These are phyloP conservation scores for Empidonax traillii DNA, from an alignment of 2,113 vertebrate species.

Conservation along the genomic window DNA sequence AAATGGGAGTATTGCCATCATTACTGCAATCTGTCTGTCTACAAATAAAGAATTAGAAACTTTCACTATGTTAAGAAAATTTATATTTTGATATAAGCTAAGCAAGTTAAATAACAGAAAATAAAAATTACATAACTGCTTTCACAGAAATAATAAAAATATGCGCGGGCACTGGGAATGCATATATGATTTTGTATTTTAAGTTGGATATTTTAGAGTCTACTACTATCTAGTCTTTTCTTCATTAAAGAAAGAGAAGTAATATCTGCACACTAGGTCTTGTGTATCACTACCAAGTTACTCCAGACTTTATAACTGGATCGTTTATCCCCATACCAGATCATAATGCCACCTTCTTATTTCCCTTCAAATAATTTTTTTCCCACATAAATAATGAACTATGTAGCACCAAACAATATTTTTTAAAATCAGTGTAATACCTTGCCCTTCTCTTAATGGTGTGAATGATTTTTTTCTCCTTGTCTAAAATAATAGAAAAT, in stretches of 20 bases:
- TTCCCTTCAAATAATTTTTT: neutral
- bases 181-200: neutral
- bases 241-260: neutral
- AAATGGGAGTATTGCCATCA: neutral
- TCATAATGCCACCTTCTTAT: neutral
- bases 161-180: rapidly evolving
- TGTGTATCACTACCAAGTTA: neutral
- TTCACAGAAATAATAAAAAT: neutral
- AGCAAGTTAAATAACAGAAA: neutral
- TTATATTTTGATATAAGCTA: neutral
- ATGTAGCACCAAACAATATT: neutral
- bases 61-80: neutral
- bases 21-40: neutral
- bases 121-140: neutral
- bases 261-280: neutral
- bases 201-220: neutral
- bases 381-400: neutral
- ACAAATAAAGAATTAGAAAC: neutral
- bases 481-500: neutral
- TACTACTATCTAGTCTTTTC: neutral
- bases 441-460: neutral
- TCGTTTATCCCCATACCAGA: neutral
- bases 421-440: neutral
- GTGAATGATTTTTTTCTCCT: neutral
- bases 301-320: neutral